Conservation (phyloP, 2,888 invertebrate species). For the Lasius fuliginosus region DNA sequence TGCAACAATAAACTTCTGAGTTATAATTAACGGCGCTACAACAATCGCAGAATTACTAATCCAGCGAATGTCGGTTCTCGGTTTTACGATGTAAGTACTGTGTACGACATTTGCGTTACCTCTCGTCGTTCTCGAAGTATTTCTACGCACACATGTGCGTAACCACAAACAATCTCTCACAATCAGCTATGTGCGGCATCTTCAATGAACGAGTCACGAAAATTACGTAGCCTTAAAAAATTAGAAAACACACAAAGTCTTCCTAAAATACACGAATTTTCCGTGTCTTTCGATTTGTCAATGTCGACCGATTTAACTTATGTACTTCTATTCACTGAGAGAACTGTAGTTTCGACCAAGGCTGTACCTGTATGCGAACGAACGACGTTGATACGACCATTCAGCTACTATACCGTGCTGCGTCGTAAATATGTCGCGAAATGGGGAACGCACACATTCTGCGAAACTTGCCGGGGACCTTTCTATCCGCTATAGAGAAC, state of each 20-base stretch:
- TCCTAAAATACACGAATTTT: background rate
- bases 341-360: background rate
- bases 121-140: background rate
- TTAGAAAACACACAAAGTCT: background rate
- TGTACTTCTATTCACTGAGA: background rate
- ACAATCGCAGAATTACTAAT: slow-evolving; percentile 43
- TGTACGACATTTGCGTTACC: slow-evolving; percentile 22
- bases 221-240: background rate
- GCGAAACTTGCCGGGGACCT: slow-evolving; percentile 45
- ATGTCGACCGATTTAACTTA: slow-evolving; percentile 9
- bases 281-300: background rate
- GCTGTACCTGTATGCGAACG: background rate
- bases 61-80: slow-evolving; percentile 21
- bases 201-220: slow-evolving; percentile 1
- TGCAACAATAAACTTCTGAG: slow-evolving; percentile 44
- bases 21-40: slow-evolving; percentile 45
- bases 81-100: slow-evolving; percentile 46
- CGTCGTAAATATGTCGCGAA: slow-evolving; percentile 51
- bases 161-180: background rate
- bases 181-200: background rate
- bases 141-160: background rate
- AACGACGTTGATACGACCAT: slow-evolving; percentile 31
- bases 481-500: slow-evolving; percentile 38
- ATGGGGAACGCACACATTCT: slow-evolving; percentile 32
- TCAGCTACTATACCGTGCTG: slow-evolving; percentile 6